phyloP scores from a whole-genome alignment of 2,113 vertebrate species.

The Anarrhichthys ocellatus region DNA sequence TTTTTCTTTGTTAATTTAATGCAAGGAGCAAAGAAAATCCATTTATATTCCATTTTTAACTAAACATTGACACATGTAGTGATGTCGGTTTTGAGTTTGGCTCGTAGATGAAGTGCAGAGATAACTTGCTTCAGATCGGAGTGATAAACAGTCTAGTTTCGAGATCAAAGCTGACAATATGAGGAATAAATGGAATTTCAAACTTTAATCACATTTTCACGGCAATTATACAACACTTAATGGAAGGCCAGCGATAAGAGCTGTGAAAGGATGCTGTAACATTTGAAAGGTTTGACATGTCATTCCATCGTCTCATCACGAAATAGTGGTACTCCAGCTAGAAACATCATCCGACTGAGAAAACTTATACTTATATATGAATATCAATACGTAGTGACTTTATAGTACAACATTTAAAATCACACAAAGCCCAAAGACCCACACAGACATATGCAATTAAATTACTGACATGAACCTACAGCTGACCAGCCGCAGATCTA shows the following conservation, averaged over 20 bases:
- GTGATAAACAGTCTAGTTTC: constrained; percentile 12
- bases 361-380: neutral
- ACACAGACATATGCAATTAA: constrained; percentile 29
- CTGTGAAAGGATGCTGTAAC: neutral
- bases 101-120: constrained; percentile 27
- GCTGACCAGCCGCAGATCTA: constrained; percentile 54
- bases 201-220: constrained; percentile 30
- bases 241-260: constrained; percentile 20
- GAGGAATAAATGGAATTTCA: constrained; percentile 38
- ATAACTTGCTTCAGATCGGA: constrained; percentile 39
- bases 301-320: neutral
- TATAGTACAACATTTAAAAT: constrained; percentile 5
- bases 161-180: constrained; percentile 34
- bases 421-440: neutral
- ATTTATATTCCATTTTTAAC: constrained; percentile 26
- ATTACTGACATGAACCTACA: constrained; percentile 33
- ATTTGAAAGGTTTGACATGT: neutral
- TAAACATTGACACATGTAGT: neutral
- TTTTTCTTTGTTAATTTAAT: constrained; percentile 26
- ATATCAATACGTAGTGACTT: constrained; percentile 8
- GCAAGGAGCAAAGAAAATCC: neutral
- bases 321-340: neutral
- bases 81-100: neutral
- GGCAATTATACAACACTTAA: constrained; percentile 27
- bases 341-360: constrained; percentile 5